Base-by-base conservation (phyloP, 2,888 invertebrate genomes). In the Dynastes hyllus region DNA sequence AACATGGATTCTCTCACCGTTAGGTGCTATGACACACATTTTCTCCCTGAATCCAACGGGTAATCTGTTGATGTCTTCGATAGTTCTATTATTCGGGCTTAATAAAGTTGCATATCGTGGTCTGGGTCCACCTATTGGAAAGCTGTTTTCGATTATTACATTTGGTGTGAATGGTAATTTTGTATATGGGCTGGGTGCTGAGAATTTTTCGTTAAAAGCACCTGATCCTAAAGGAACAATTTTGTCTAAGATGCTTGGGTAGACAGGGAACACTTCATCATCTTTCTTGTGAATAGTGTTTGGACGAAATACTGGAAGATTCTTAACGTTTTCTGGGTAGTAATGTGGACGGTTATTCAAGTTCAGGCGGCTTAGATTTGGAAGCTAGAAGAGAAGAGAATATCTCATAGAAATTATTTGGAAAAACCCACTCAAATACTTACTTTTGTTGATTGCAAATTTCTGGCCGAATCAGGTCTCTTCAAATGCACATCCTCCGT, bases 401-500 rank as follows among this genome's bases (percentile, higher is more conserved):
- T 51, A 22, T 16, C 3, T 13, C 16, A 50, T 37, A 3, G 2
- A 40, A 40, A 45, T 55, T 55, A n/a, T 16, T 55, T 16, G 8
- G 22, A 5, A 55, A 55, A 22, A 16, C n/a, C 16, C n/a, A 2
- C 2, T 8, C 13, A 6, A 40, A 66, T 32, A 71, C 37, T n/a
- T 55, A 71, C 71, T 77, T 58, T 53, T 16, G 51, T 61, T 77
- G 51, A 76, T 71, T 8, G 84, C 79, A 71, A 45, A 73, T 73
- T 58, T 6, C 83, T 84, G 4, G 83, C 76, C 4, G 81, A 77
- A 55, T 83, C 81, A 27, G 84, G 81, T 1, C 82, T 82, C 58
- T 85, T 85, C 40, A 88, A 79, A 78, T 85, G 83, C 3, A 87
- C 87, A 55, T 86, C 84, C 82, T 89, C 87, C 2, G 84, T 84